Base-by-base conservation (phyloP, 2,888 invertebrate species). In the Lithophane leautieri region DNA sequence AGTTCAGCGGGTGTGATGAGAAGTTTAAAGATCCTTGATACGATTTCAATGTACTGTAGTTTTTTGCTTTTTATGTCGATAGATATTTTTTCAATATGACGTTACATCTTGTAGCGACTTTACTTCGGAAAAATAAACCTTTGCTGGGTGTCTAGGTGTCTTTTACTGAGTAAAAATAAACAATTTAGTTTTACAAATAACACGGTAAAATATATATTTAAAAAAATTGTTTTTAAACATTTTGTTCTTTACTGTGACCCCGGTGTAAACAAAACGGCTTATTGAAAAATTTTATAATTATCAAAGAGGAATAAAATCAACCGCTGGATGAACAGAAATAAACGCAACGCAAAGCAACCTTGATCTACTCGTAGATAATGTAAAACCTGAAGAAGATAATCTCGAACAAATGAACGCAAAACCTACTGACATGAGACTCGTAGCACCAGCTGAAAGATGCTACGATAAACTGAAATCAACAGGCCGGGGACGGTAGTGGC, bases 401-500 rank as follows among this genome's bases (percentile, higher is more conserved):
- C 2, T 34, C 25, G 22, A n/a, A 47, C 12, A 66, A 63, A n/a
- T 52, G 0, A 25, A 61, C 25, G 16, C 19, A 34, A 34, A 56
- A 47, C 25, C 40, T 22, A 42, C 28, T 22, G 56, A 6, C 42
- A 42, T 14, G n/a, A 34, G 9, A 11, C 8, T n/a, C 56, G 16
- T 28, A 25, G 58, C n/a, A 44, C 28, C 8, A 11, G 12, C 58
- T 52, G 50, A 52, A 81, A 61, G 50, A 66, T 44, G 8, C 44
- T 40, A 58, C n/a, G 50, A 52, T 52, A 34, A 70, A 73, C 73
- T 69, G 47, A 66, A 67, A 52, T 81, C 66, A 81, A 78, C 78
- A 67, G 69, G 69, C 66, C 9, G 44, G 50, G 65, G 6, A 42
- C 67, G 25, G 58, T 12, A 14, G 2, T 6, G n/a, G 9, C 54